Percentiles rank a stretch among this genome's conserved stretches.
phyloP scores from a whole-genome alignment of 2,888 invertebrate genomes.

The Drosophila anomelani region DNA sequence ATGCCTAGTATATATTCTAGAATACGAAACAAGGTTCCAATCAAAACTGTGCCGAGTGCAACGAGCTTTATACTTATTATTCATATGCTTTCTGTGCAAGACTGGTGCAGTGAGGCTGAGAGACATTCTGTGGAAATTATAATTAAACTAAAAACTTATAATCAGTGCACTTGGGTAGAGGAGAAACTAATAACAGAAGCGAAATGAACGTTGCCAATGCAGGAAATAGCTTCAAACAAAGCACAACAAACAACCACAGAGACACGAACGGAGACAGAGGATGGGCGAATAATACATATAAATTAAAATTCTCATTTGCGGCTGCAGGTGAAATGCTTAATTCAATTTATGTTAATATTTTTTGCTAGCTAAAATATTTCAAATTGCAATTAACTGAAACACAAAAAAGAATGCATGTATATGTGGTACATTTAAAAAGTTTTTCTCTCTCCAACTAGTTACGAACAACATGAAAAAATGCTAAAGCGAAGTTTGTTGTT shows the following conservation, averaged over 20 bases:
- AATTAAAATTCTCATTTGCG: conserved; percentile 41
- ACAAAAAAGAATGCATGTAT: conserved; percentile 30
- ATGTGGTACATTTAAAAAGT: conserved; percentile 25
- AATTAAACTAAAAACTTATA: conserved; percentile 63
- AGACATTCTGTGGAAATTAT: conserved; percentile 51
- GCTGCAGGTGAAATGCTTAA: conserved; percentile 70
- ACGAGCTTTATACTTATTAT: conserved; percentile 15
- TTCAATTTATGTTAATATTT: conserved; percentile 44
- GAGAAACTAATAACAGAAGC: conserved; percentile 40
- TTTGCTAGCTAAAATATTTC: conserved; percentile 37
- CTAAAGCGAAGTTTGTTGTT: conserved; percentile 57
- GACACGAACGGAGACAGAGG: conserved; percentile 21
- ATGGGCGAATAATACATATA: conserved; percentile 29
- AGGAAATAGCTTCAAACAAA: conserved; percentile 22
- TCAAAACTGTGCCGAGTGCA: conserved; percentile 36
- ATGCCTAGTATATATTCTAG: conserved; percentile 9
- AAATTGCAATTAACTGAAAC: conserved; percentile 55
- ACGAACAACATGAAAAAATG: conserved; percentile 32
- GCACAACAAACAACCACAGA: conserved; percentile 37
- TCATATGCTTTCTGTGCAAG: conserved; percentile 19
- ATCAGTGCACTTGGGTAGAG: conserved; percentile 59
- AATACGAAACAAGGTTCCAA: conserved; percentile 8
- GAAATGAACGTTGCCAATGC: conserved; percentile 32
- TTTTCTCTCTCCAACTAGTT: conserved; percentile 44
- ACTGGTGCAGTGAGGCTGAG: conserved; percentile 12